Evolutionary conservation across 2,888 invertebrate species (phyloP).

Genomic region (Chloromyia formosa): DNA sequence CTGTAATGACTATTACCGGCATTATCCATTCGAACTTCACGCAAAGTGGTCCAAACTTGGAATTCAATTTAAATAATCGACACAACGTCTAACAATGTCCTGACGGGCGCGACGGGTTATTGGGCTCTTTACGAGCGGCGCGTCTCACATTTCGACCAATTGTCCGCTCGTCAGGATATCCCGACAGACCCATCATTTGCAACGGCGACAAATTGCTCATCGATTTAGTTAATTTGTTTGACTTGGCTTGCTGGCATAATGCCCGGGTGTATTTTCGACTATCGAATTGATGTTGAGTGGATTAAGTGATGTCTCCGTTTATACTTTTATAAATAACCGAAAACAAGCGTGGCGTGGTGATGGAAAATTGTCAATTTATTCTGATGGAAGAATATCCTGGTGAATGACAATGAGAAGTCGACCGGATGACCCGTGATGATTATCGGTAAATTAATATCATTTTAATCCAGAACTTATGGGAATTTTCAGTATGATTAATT

Average conservation of each 20-base stretch:
- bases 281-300: slow-evolving; percentile 18
- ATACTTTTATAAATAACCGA: slow-evolving; percentile 8
- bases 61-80: slow-evolving; percentile 10
- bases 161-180: background rate
- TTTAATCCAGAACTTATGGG: no score
- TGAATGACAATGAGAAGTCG: no score
- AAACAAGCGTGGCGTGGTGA: background rate
- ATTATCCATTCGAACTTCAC: background rate
- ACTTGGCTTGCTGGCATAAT: slow-evolving; percentile 13
- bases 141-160: background rate
- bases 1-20: background rate
- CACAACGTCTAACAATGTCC: background rate
- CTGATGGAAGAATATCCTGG: no score
- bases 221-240: slow-evolving; percentile 35
- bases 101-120: background rate
- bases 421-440: no score
- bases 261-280: slow-evolving; percentile 4
- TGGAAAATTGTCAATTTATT: background rate
- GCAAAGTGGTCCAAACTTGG: background rate
- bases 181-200: background rate
- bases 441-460: no score
- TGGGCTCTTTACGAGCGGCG: background rate
- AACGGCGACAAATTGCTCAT: slow-evolving; percentile 22
- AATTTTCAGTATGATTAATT: no score
- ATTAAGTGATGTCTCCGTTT: slow-evolving; percentile 15